Evolutionary conservation across 2,888 invertebrate species (phyloP).

Genomic region (Trachelus stipa): DNA sequence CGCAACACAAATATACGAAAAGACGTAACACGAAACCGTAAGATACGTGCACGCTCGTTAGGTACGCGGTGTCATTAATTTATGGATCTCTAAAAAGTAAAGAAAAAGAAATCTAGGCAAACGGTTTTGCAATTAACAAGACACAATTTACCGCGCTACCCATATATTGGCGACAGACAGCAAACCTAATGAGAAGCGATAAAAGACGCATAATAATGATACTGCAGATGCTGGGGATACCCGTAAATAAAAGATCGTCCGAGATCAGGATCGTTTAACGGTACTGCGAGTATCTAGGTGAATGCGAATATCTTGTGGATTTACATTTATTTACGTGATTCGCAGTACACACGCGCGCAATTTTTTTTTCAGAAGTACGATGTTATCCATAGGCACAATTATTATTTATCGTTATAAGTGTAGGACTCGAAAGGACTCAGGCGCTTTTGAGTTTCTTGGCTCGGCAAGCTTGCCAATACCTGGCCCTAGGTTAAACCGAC

Average conservation of each 20-base stretch:
- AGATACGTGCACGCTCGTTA: background rate
- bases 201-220: background rate
- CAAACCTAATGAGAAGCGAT: background rate
- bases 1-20: background rate
- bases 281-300: background rate
- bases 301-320: background rate
- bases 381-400: background rate
- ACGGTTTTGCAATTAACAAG: background rate
- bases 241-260: background rate
- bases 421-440: background rate
- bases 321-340: background rate
- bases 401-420: background rate
- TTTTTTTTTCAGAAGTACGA: background rate
- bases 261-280: background rate
- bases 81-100: background rate
- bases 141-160: background rate
- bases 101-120: background rate
- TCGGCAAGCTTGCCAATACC: too few species aligned
- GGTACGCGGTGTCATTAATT: background rate
- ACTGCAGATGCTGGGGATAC: background rate
- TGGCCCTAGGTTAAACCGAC: background rate
- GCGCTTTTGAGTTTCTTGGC: background rate
- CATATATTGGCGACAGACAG: background rate
- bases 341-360: background rate
- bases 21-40: background rate